Evolutionary conservation across 2,797 vertebrate genomes (phyloP), one percentile per base, ranked within the genome.

Genomic region (Antennarius maculatus): DNA sequence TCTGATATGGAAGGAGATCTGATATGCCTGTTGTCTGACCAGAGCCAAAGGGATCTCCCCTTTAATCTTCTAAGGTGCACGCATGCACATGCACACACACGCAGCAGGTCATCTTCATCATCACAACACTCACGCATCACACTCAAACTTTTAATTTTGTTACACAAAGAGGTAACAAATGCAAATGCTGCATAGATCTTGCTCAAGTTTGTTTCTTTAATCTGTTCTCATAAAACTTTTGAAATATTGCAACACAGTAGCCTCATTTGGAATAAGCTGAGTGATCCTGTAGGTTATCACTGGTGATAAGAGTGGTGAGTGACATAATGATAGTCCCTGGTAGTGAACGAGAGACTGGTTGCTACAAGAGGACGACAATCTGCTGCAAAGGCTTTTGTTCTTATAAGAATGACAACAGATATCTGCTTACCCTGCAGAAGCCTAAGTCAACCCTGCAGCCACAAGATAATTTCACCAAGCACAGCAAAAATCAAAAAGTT

Each of bases 11-110:
- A 23, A 23, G 23, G 23, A 23, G 2, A 23, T 23, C 23, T 23
- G 23, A 23, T 2, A 23, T 23, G 23, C 23, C 23, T 23, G 23
- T 2, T 1, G 23, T 23, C 2, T 23, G 23, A 23, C 1, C 23
- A 2, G 23, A 34, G 31, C 76, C 63, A 58, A 87, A 74, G 54
- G 74, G 71, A 74, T 75, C 54, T 12, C 74, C 67, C 45, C n/a
- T 42, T 74, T 75, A 79, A 79, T 87, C 76, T 81, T 53, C 52
- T 59, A 46, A 42, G 29, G 31, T 34, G 31, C 31, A 67, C 61
- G 64, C 71, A 74, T 51, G 54, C 48, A 48, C 31, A 54, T 53
- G 42, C 77, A 71, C 56, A 50, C 68, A 71, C 56, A 64, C 51
- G 74, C 53, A 70, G 47, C 59, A 17, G 11, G 52, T 50, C 42